Conservation (phyloP, 1,140 invertebrate species). For the Apis florea region DNA sequence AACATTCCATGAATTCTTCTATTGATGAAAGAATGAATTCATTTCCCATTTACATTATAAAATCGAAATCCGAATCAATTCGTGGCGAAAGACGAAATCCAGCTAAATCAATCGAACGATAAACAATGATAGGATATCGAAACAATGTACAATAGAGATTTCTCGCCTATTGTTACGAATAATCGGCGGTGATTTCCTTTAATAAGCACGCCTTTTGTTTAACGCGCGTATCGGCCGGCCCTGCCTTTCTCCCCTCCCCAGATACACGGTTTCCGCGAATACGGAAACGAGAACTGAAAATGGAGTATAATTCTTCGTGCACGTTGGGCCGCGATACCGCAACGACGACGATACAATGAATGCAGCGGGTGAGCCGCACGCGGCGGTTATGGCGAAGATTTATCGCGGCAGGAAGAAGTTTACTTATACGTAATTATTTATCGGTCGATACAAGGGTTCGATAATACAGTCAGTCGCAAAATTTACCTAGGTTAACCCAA, state of each 20-base stretch:
- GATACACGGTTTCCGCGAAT: constrained; percentile 30
- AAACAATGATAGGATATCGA: constrained; percentile 37
- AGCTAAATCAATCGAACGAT: constrained; percentile 43
- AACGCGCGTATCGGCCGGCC: constrained; percentile 13
- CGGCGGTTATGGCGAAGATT: constrained; percentile 25
- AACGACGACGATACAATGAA: constrained; percentile 13
- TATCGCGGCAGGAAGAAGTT: constrained; percentile 45
- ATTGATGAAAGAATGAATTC: too few relatives aligned
- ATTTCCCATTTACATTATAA: too few relatives aligned
- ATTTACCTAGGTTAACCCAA: too few relatives aligned
- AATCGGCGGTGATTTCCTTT: constrained; percentile 46
- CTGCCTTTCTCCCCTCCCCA: neutral
- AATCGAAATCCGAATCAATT: neutral
- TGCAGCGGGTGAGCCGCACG: neutral
- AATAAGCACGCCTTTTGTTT: constrained; percentile 47
- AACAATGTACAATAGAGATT: constrained; percentile 46
- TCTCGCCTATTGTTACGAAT: constrained; percentile 49
- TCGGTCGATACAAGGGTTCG: constrained; percentile 14
- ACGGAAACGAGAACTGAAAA: constrained; percentile 29
- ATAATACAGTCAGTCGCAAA: neutral
- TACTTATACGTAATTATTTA: constrained; percentile 50
- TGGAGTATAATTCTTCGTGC: constrained; percentile 25
- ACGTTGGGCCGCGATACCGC: constrained; percentile 2
- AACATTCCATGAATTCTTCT: too few relatives aligned
- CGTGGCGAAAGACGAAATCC: neutral